These are phyloP conservation scores for Netelia melanura DNA, from an alignment of 2,888 invertebrate species.

Conservation along the genomic window DNA sequence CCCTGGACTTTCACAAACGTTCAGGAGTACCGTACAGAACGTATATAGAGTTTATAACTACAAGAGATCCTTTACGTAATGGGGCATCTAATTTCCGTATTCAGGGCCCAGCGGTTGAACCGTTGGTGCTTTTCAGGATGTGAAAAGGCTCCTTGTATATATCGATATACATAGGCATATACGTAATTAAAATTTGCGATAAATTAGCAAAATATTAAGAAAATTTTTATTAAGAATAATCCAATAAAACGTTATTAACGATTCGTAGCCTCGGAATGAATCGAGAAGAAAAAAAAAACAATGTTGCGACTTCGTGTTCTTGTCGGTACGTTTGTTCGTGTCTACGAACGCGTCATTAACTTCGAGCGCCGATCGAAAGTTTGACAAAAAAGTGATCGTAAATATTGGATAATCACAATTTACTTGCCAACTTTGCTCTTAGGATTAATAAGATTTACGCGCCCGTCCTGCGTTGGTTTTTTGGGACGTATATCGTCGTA, in stretches of 20 bases:
- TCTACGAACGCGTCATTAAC: neutral
- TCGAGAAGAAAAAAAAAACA: too few species aligned
- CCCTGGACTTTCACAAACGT: conserved; percentile 66
- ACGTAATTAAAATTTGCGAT: too few species aligned
- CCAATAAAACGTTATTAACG: too few species aligned
- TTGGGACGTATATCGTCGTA: conserved; percentile 8
- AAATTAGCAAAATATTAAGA: too few species aligned
- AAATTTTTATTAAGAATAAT: too few species aligned
- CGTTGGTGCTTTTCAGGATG: conserved; percentile 45
- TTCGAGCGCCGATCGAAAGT: neutral
- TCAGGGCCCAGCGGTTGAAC: conserved; percentile 58
- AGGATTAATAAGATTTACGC: conserved; percentile 9
- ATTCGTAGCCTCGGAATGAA: too few species aligned
- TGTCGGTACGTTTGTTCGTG: neutral
- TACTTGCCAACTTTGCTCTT: neutral
- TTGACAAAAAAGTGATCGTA: neutral
- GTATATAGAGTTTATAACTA: conserved; percentile 30
- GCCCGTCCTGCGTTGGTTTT: conserved; percentile 22
- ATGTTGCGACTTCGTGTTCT: too few species aligned
- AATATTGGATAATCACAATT: neutral
- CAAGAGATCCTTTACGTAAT: conserved; percentile 65
- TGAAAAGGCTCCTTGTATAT: conserved; percentile 48
- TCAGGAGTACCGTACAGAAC: conserved; percentile 38
- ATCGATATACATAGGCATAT: neutral
- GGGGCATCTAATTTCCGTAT: conserved; percentile 68